A percentile compares a stretch with the other conserved stretches of the same genome.
Evolutionary conservation across 2,797 vertebrate species (phyloP).

Genomic region (Enteromius unitaeniatus): DNA sequence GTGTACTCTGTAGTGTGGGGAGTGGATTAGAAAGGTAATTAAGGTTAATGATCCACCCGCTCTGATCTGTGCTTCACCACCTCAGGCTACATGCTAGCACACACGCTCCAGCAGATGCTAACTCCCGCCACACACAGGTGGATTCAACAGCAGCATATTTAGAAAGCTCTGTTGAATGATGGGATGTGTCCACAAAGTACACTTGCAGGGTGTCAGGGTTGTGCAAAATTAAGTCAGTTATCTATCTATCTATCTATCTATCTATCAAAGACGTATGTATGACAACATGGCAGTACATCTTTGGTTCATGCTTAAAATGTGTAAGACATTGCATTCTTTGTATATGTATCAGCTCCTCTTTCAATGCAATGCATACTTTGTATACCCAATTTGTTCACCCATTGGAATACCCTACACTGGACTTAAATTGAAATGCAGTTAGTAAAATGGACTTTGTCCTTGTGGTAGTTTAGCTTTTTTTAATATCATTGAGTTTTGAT

Average conservation of each 20-base stretch:
- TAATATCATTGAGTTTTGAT: neutral
- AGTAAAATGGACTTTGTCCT: neutral
- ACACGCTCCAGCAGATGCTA: constrained; percentile 67
- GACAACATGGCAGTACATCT: neutral
- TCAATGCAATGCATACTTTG: neutral
- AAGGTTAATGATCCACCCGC: constrained; percentile 86
- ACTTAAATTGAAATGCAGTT: neutral
- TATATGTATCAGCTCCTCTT: neutral
- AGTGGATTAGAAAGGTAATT: constrained; percentile 89
- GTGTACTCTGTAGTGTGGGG: constrained; percentile 84
- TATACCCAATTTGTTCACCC: neutral
- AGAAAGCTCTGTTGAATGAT: neutral
- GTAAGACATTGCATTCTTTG: neutral
- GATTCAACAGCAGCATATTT: constrained; percentile 41
- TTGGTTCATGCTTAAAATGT: neutral
- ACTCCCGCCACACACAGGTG: constrained; percentile 60
- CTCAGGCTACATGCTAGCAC: constrained; percentile 68
- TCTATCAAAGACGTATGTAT: neutral
- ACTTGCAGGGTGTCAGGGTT: neutral
- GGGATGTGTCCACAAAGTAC: neutral
- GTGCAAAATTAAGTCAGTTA: neutral
- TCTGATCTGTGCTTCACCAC: constrained; percentile 81
- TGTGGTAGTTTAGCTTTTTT: neutral
- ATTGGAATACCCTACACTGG: neutral
- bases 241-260: too few species aligned